A percentile compares a stretch with the other conserved stretches of the same genome.
phyloP scores from a whole-genome alignment of 2,113 vertebrate genomes.

The Macaca mulatta region DNA sequence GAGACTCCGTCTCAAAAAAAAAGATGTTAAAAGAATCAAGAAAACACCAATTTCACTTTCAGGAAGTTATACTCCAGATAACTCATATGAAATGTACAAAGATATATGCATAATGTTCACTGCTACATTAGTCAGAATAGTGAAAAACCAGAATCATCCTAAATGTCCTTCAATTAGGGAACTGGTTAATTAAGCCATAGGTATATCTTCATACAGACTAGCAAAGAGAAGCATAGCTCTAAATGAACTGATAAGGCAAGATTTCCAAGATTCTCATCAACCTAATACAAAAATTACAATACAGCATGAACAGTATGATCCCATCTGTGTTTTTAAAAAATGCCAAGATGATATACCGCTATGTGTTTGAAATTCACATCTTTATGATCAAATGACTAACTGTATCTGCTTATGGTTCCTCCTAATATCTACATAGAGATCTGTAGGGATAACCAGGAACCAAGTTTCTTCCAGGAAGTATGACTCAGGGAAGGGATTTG shows the following conservation, averaged over 20 bases:
- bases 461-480: background rate
- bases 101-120: background rate
- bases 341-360: background rate
- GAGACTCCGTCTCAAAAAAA: no score
- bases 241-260: background rate
- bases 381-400: background rate
- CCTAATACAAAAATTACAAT: background rate
- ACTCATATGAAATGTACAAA: slow-evolving; percentile 10
- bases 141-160: background rate
- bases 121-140: background rate
- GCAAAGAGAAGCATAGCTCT: background rate
- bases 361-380: background rate
- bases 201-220: background rate
- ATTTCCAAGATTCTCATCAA: slow-evolving; percentile 11
- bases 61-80: background rate
- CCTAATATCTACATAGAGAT: background rate
- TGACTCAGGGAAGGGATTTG: background rate
- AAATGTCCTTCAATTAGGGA: background rate
- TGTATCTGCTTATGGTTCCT: background rate
- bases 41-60: background rate
- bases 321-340: background rate
- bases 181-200: background rate
- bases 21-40: background rate
- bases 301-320: background rate
- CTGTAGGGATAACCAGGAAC: background rate